Percentiles rank a stretch among this genome's conserved stretches.
These are phyloP conservation scores for Aurelia sp. DNA, from an alignment of 30 jellyfish, hydroid and myxozoan genomes.

Conservation along the genomic window DNA sequence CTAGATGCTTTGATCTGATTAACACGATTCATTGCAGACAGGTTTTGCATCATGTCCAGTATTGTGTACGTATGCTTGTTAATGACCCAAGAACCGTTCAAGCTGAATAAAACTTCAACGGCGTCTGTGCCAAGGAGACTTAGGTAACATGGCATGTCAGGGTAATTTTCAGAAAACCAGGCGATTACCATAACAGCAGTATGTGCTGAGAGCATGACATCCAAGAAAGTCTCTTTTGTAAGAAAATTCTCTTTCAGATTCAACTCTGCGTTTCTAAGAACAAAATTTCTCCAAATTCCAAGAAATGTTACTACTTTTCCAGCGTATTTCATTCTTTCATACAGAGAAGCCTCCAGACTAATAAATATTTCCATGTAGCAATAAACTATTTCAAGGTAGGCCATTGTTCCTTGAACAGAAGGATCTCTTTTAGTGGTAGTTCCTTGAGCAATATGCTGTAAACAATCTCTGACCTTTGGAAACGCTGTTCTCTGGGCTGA, in stretches of 20 bases:
- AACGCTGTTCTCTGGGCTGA: slow-evolving; percentile 31
- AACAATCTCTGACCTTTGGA: slow-evolving; percentile 7
- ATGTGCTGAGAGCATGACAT: too few relatives aligned
- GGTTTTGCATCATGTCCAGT: slow-evolving; percentile 63
- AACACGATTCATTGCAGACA: slow-evolving; percentile 44
- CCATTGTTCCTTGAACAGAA: slow-evolving; percentile 48
- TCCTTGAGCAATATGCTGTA: slow-evolving; percentile 2
- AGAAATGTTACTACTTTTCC: too few relatives aligned
- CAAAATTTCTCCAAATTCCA: too few relatives aligned
- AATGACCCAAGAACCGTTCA: slow-evolving; percentile 33
- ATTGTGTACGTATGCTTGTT: slow-evolving; percentile 54
- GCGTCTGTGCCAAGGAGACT: slow-evolving; percentile 56
- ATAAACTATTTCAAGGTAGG: too few relatives aligned
- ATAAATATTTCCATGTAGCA: too few relatives aligned
- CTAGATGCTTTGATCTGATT: slow-evolving; percentile 42
- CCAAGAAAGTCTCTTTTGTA: too few relatives aligned
- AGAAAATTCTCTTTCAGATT: too few relatives aligned
- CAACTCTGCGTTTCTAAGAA: too few relatives aligned
- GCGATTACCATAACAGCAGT: too few relatives aligned
- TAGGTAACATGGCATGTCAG: slow-evolving; percentile 28
- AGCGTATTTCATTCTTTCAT: too few relatives aligned
- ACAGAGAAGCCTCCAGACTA: too few relatives aligned
- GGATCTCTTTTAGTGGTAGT: slow-evolving; percentile 39
- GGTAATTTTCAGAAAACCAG: slow-evolving; percentile 31
- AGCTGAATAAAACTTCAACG: slow-evolving; percentile 46